Evolutionary conservation across 2,113 vertebrate genomes (phyloP).

Genomic region (Barbus barbus): DNA sequence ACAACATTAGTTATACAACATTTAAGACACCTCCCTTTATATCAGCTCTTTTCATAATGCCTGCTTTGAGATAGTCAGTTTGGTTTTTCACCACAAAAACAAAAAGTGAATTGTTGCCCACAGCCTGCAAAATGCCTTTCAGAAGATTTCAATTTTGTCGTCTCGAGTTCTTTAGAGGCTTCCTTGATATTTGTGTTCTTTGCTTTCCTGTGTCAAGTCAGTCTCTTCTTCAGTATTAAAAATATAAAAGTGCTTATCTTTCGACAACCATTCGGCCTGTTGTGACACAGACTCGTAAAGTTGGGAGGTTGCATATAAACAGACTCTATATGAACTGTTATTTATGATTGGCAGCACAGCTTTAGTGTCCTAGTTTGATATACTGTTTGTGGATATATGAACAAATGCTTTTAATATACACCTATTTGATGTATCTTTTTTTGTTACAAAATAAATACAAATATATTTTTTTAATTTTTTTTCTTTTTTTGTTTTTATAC

Average conservation of each 20-base stretch:
- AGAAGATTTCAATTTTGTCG: background rate
- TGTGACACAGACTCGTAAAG: slow-evolving; percentile 26
- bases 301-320: slow-evolving; percentile 32
- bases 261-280: slow-evolving; percentile 32
- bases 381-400: slow-evolving; percentile 63
- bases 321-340: slow-evolving; percentile 67
- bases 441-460: slow-evolving; percentile 80
- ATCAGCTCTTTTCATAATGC: slow-evolving; percentile 27
- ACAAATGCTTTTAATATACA: slow-evolving; percentile 69
- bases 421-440: slow-evolving; percentile 64
- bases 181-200: slow-evolving; percentile 5
- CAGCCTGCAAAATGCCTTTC: slow-evolving; percentile 18
- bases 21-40: slow-evolving; percentile 43
- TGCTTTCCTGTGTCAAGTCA: slow-evolving; percentile 8
- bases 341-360: slow-evolving; percentile 68
- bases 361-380: slow-evolving; percentile 60
- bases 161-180: background rate
- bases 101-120: slow-evolving; percentile 32
- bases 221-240: slow-evolving; percentile 49
- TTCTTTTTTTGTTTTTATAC: slow-evolving; percentile 56
- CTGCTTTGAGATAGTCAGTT: slow-evolving; percentile 26
- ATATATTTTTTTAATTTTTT: slow-evolving; percentile 61
- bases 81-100: slow-evolving; percentile 42
- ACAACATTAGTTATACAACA: slow-evolving; percentile 45
- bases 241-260: slow-evolving; percentile 49